Conservation (phyloP, 2,797 vertebrate genomes). For the Simalia tracyae region DNA sequence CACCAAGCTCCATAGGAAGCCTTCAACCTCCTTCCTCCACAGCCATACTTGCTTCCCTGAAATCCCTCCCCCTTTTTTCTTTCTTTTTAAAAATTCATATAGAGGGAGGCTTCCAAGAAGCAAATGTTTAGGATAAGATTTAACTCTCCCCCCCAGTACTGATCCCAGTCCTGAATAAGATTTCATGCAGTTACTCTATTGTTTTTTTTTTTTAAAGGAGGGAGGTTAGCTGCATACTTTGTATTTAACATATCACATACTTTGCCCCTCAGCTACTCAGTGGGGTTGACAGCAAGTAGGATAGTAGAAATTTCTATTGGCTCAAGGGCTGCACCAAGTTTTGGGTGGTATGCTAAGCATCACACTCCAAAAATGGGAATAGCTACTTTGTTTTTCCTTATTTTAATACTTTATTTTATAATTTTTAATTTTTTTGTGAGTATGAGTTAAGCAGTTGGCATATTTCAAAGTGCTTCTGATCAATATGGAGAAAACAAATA, state of each 20-base stretch:
- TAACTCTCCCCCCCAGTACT: neutral
- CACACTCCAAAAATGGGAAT: neutral
- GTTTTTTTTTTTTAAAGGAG: neutral
- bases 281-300: neutral
- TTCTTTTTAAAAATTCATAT: neutral
- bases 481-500: neutral
- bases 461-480: neutral
- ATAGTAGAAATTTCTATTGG: neutral
- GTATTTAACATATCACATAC: neutral
- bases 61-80: neutral
- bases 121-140: neutral
- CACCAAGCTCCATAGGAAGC: neutral
- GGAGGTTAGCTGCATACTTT: neutral
- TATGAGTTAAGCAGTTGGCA: rapidly evolving
- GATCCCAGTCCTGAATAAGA: neutral
- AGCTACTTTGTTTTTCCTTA: neutral
- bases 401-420: neutral
- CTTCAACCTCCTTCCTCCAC: neutral
- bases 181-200: neutral
- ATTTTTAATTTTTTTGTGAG: neutral
- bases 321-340: neutral
- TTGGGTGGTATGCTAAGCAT: neutral
- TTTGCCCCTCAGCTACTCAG: neutral
- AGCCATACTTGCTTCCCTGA: neutral
- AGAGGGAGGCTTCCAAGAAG: neutral